These are phyloP conservation scores for Nomada flava DNA, from an alignment of 2,888 invertebrate genomes.

Conservation along the genomic window DNA sequence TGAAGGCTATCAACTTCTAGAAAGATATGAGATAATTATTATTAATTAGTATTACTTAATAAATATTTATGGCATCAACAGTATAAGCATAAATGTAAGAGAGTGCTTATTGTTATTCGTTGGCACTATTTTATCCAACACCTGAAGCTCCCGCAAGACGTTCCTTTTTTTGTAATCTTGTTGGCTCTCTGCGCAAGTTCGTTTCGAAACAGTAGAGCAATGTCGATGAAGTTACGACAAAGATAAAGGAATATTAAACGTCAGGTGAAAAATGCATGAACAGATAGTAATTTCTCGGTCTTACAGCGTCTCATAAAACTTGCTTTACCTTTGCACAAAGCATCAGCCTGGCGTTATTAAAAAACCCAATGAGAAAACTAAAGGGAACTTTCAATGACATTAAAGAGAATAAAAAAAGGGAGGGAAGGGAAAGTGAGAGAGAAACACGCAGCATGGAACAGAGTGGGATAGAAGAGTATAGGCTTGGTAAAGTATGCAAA, in stretches of 20 bases:
- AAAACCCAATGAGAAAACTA: constrained; percentile 22
- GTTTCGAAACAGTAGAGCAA: background rate
- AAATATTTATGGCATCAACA: too few species aligned
- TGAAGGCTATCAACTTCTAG: too few species aligned
- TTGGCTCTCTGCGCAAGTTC: background rate
- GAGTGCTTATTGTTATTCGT: too few species aligned
- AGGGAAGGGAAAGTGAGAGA: background rate
- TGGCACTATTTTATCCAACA: too few species aligned
- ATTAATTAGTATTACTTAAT: too few species aligned
- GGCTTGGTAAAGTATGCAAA: constrained; percentile 37
- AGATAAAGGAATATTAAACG: constrained; percentile 11
- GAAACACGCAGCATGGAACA: background rate
- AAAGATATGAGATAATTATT: too few species aligned
- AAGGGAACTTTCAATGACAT: constrained; percentile 43
- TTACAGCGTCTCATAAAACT: constrained; percentile 24
- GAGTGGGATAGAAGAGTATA: background rate
- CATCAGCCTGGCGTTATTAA: constrained; percentile 23
- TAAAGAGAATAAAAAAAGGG: constrained; percentile 7
- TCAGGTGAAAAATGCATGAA: constrained; percentile 8
- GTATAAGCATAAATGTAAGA: too few species aligned
- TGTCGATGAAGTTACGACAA: constrained; percentile 16
- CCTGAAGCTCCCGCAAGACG: background rate
- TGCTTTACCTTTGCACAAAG: background rate
- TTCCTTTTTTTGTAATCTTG: background rate
- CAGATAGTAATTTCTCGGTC: constrained; percentile 19